Evolutionary conservation across 1,140 invertebrate genomes (phyloP).

Genomic region (Myzus persicae): DNA sequence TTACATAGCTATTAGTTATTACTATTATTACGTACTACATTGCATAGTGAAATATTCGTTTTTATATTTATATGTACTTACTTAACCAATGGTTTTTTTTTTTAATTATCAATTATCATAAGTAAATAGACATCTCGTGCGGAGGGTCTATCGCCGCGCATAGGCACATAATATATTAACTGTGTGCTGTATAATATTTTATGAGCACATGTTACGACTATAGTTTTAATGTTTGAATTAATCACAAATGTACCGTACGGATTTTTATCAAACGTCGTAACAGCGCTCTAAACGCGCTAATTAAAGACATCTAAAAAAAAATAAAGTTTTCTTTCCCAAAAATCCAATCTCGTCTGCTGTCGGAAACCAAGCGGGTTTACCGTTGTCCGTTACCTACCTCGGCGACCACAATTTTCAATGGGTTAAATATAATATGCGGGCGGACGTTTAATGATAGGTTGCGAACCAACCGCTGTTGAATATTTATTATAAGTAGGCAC

Average conservation of each 20-base stretch:
- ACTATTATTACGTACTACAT: neutral
- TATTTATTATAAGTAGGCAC: neutral
- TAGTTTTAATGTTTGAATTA: slow-evolving; percentile 24
- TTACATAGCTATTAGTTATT: neutral
- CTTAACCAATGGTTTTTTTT: neutral
- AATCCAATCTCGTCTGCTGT: neutral
- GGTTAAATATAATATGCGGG: neutral
- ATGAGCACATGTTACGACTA: neutral
- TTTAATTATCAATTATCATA: slow-evolving; percentile 26
- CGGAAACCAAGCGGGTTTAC: neutral
- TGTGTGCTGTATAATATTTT: neutral
- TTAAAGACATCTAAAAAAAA: neutral
- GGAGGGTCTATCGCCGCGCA: neutral
- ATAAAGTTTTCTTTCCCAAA: neutral
- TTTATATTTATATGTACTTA: neutral
- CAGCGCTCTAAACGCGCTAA: neutral
- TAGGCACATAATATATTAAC: neutral
- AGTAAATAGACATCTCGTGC: neutral
- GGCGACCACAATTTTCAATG: neutral
- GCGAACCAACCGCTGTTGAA: neutral
- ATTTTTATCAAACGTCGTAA: neutral
- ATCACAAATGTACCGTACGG: neutral
- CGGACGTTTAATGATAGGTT: slow-evolving; percentile 17
- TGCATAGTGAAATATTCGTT: neutral
- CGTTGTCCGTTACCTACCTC: neutral